Evolutionary conservation across 2,113 vertebrate species (phyloP), one percentile per base, ranked within the genome.

Genomic region (Ameiurus melas): DNA sequence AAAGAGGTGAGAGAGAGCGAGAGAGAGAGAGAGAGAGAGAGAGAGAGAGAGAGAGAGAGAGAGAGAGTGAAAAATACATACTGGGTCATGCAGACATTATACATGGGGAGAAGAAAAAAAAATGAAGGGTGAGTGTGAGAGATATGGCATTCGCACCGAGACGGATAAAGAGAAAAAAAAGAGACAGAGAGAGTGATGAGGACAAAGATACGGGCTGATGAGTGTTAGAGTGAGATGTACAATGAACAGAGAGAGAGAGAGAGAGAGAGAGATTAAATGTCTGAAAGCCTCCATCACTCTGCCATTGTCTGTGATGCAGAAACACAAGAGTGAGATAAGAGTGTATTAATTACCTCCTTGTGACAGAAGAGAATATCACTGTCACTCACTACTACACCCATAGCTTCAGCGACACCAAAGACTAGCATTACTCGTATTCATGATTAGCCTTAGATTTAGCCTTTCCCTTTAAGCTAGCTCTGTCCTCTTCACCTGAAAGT

Each of bases 41-140:
- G 85, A 92, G 62, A 20, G 14, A 10, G 17, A 57, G 73, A 91
- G 85, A 83, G 89, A 84, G 85, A 92, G 84, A 90, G 68, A 83
- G 78, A 77, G 62, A 78, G 89, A 83, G 57, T 53, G 17, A 51
- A 27, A 68, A 47, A 47, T 10, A 20, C 8, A 84, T 30, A 70
- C 8, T 27, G 60, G 3, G 39, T 57, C 78, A 57, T 58, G 25
- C 16, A 81, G 79, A 81, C 79, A 58, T 81, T 81, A 81, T 33
- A 81, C 9, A 58, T 1, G 5, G 51, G 16, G 51, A 33, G 5
- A 77, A 47, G 71, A 43, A 10, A 53, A 43, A 25, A 57, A 57
- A 80, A 80, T 30, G 51, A 55, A 80, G 78, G 25, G 51, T 55
- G 51, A 55, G 16, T 30, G 78, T 19, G 51, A 70, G 16, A 68